A percentile compares a stretch with the other conserved stretches of the same genome.
Evolutionary conservation across 53 echinoderm and acorn worm genomes (phyloP).

Genomic region (Astropecten irregularis): DNA sequence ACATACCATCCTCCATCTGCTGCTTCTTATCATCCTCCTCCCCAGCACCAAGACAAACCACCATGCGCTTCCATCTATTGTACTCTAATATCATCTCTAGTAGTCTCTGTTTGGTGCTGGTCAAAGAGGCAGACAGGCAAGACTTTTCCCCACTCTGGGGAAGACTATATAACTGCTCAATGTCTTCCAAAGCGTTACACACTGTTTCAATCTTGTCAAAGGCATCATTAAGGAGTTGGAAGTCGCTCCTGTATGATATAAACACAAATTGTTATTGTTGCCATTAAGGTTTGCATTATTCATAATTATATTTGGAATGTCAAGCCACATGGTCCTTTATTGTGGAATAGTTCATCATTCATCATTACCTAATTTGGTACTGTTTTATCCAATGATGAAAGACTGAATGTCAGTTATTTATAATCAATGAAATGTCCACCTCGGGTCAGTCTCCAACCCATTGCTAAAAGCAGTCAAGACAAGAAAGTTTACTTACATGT

Average conservation of each 20-base stretch:
- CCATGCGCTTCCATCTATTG: constrained; percentile 10
- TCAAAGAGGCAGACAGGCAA: neutral
- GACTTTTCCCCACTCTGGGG: constrained; percentile 16
- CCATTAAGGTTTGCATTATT: neutral
- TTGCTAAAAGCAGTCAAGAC: no score
- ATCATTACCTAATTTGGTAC: neutral
- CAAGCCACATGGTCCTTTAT: neutral
- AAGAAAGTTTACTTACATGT: no score
- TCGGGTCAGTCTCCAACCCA: no score
- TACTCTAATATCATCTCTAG: constrained; percentile 2
- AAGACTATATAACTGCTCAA: constrained; percentile 32
- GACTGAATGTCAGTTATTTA: no score
- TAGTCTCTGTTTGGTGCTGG: neutral
- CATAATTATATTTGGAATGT: neutral
- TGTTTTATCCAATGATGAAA: neutral
- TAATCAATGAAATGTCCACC: no score
- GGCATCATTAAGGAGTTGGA: constrained; percentile 15
- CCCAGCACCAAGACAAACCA: neutral
- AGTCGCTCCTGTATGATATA: neutral
- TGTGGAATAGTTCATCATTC: neutral
- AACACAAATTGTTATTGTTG: neutral
- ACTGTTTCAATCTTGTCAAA: constrained; percentile 2
- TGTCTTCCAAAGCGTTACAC: neutral
- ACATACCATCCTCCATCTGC: neutral
- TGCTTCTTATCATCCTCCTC: neutral